phyloP scores from a whole-genome alignment of 1,140 invertebrate genomes.

The Mactra quadrangularis region DNA sequence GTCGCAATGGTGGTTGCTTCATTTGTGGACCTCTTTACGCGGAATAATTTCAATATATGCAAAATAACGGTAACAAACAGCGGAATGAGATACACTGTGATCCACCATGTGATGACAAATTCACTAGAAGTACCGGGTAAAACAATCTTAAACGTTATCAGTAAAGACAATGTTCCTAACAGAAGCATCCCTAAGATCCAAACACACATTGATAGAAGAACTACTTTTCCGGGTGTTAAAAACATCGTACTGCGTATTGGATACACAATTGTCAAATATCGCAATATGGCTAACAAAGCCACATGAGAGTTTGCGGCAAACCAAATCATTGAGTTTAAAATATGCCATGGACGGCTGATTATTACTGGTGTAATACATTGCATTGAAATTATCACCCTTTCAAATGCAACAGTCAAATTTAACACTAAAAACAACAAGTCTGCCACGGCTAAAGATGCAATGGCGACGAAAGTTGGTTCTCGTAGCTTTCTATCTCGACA shows the following conservation, averaged over 20 bases:
- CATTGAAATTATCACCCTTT: conserved; percentile 8
- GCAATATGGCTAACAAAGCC: conserved; percentile 37
- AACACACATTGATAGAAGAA: conserved; percentile 4
- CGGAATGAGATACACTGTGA: conserved; percentile 46
- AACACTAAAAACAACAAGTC: conserved; percentile 28
- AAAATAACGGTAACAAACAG: conserved; percentile 33
- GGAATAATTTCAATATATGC: conserved; percentile 33
- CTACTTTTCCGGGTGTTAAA: conserved; percentile 23
- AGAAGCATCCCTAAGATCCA: conserved; percentile 31
- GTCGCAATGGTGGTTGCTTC: conserved; percentile 5
- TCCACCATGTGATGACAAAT: conserved; percentile 53
- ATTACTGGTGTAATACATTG: not conserved
- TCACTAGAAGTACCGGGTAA: conserved; percentile 4
- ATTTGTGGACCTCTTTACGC: conserved; percentile 9
- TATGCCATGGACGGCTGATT: conserved; percentile 17
- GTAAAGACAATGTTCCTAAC: conserved; percentile 15
- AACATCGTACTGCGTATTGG: not conserved
- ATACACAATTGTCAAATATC: conserved; percentile 39
- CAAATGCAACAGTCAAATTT: conserved; percentile 29
- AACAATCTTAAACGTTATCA: conserved; percentile 22
- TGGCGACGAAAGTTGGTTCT: conserved; percentile 55
- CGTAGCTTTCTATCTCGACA: conserved; percentile 22
- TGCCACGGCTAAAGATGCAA: conserved; percentile 34
- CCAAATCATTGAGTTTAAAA: conserved; percentile 40
- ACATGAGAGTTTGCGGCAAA: conserved; percentile 56